Evolutionary conservation across 2,797 vertebrate species (phyloP).

Genomic region (Euphonia xanthogaster): DNA sequence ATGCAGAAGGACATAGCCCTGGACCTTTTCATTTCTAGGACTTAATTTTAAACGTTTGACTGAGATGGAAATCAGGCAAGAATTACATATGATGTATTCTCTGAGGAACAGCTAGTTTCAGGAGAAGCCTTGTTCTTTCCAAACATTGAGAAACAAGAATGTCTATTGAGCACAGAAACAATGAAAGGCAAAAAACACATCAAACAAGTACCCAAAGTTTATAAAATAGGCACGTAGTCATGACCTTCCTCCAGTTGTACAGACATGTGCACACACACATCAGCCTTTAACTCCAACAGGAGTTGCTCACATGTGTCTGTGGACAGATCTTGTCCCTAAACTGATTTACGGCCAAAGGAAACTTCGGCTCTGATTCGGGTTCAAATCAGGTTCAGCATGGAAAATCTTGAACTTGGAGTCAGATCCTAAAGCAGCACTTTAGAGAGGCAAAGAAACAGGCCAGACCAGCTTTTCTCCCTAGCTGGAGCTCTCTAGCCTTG

Average conservation of each 20-base stretch:
- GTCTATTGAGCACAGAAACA: not conserved
- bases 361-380: constrained; percentile 30
- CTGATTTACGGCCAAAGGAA: constrained; percentile 41
- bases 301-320: constrained; percentile 23
- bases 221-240: not conserved
- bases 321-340: constrained; percentile 40
- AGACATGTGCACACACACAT: not conserved
- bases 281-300: not conserved
- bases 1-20: not conserved
- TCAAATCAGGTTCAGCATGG: constrained; percentile 49
- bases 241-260: not conserved
- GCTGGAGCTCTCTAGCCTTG: not conserved
- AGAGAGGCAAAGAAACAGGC: constrained; percentile 17
- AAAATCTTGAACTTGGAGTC: constrained; percentile 57
- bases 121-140: not conserved
- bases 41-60: not conserved
- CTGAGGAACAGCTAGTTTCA: not conserved
- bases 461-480: not conserved
- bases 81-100: not conserved
- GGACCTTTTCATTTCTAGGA: not conserved
- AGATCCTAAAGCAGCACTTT: constrained; percentile 22
- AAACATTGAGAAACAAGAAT: not conserved
- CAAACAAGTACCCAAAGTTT: not conserved
- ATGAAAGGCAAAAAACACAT: not conserved
- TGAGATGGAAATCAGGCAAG: not conserved